A percentile compares a stretch with the other conserved stretches of the same genome.
These are phyloP conservation scores for Rhynchophorus ferrugineus DNA, from an alignment of 1,140 invertebrate genomes.

Conservation along the genomic window DNA sequence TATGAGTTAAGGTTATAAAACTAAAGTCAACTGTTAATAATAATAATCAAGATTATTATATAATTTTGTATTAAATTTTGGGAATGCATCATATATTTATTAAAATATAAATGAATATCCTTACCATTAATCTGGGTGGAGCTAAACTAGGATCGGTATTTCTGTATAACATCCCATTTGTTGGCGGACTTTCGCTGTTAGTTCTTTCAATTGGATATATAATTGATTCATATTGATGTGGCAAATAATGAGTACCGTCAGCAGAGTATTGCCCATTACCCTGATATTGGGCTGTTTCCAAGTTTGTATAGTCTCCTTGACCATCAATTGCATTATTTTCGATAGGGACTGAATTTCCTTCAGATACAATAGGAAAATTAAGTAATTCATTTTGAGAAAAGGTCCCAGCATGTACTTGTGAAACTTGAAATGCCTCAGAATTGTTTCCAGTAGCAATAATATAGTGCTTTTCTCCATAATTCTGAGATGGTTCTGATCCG, in stretches of 20 bases:
- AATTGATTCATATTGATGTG: slow-evolving; percentile 25
- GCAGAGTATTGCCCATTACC: slow-evolving; percentile 21
- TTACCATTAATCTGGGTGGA: slow-evolving; percentile 28
- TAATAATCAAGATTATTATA: too few species aligned
- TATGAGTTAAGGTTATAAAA: too few species aligned
- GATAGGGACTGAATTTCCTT: slow-evolving; percentile 11
- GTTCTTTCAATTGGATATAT: slow-evolving; percentile 19
- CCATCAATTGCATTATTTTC: slow-evolving; percentile 16
- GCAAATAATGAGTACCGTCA: slow-evolving; percentile 27
- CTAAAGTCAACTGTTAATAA: too few species aligned
- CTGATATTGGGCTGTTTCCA: slow-evolving; percentile 29
- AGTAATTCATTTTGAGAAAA: not conserved
- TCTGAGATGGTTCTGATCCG: slow-evolving; percentile 1
- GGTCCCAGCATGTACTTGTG: not conserved
- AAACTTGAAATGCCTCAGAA: not conserved
- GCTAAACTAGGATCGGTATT: slow-evolving; percentile 30
- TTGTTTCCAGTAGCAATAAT: not conserved
- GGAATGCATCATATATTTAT: too few species aligned
- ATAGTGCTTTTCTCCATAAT: slow-evolving; percentile 3
- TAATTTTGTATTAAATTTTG: too few species aligned
- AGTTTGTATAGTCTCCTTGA: slow-evolving; percentile 27
- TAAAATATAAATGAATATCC: too few species aligned
- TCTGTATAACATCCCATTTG: slow-evolving; percentile 21
- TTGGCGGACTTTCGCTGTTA: slow-evolving; percentile 27
- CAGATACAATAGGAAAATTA: not conserved